Evolutionary conservation across 37 sponge, comb jelly and placozoan genomes (phyloP).

Genomic region (Bolinopsis microptera): DNA sequence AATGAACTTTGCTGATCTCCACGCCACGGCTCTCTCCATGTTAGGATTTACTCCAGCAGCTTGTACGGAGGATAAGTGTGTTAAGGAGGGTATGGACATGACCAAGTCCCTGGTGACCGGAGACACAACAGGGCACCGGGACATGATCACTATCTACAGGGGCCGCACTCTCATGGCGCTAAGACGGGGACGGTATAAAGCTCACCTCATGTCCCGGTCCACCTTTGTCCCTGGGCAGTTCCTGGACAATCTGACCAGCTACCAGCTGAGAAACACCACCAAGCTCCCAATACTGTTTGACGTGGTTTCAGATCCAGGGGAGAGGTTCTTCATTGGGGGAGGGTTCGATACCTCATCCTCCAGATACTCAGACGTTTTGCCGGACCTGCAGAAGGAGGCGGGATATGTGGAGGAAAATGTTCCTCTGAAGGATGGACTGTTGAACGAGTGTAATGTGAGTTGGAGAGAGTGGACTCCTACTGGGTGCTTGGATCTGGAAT

Average conservation of each 20-base stretch:
- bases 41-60: not conserved
- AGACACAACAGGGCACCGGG: not conserved
- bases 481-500: not conserved
- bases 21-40: not conserved
- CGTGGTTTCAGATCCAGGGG: constrained; percentile 1
- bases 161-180: constrained; percentile 48
- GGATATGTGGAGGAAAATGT: not conserved
- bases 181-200: not conserved
- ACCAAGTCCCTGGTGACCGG: not conserved
- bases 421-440: not conserved
- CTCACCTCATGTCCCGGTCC: not conserved
- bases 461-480: constrained; percentile 60
- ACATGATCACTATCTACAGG: not conserved
- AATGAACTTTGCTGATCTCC: constrained; percentile 51
- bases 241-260: not conserved
- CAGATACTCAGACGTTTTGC: not conserved
- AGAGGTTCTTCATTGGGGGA: constrained; percentile 4
- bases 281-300: not conserved
- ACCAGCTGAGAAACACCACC: not conserved
- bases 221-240: not conserved
- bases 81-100: not conserved
- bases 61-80: not conserved
- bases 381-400: not conserved
- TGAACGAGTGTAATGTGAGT: constrained; percentile 63
- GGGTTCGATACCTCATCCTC: not conserved